These are phyloP conservation scores for Procavia capensis DNA, from an alignment of 2,113 vertebrate species.

Conservation along the genomic window DNA sequence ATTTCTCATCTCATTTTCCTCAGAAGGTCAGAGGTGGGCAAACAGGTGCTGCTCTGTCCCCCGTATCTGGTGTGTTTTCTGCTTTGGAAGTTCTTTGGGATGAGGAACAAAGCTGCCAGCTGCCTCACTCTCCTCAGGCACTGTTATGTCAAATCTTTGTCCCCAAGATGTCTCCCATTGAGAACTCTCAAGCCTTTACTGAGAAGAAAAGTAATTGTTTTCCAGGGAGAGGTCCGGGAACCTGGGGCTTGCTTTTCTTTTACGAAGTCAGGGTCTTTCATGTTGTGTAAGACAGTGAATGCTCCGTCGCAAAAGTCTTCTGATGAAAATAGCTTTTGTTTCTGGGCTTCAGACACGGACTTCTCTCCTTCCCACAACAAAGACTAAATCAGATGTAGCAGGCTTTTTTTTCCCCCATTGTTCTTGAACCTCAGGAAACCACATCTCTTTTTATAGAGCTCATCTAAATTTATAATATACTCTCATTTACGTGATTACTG, in stretches of 20 bases:
- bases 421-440: not conserved
- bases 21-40: not conserved
- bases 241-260: not conserved
- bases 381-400: not conserved
- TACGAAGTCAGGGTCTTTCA: not conserved
- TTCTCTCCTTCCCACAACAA: not conserved
- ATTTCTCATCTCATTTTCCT: not conserved
- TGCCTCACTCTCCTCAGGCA: not conserved
- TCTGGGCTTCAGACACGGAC: not conserved
- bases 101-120: not conserved
- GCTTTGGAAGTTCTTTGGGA: not conserved
- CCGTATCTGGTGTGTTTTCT: not conserved
- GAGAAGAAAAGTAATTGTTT: not conserved
- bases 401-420: not conserved
- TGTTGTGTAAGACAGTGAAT: not conserved
- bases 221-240: not conserved
- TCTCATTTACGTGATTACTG: not conserved
- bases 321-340: not conserved
- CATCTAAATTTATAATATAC: conserved; percentile 36
- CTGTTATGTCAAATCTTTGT: not conserved
- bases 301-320: not conserved
- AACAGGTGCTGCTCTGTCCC: not conserved
- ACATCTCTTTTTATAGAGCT: not conserved
- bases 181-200: not conserved
- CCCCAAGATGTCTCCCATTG: not conserved